phyloP scores from a whole-genome alignment of 2,888 invertebrate genomes.

The Pherbina coryleti region DNA sequence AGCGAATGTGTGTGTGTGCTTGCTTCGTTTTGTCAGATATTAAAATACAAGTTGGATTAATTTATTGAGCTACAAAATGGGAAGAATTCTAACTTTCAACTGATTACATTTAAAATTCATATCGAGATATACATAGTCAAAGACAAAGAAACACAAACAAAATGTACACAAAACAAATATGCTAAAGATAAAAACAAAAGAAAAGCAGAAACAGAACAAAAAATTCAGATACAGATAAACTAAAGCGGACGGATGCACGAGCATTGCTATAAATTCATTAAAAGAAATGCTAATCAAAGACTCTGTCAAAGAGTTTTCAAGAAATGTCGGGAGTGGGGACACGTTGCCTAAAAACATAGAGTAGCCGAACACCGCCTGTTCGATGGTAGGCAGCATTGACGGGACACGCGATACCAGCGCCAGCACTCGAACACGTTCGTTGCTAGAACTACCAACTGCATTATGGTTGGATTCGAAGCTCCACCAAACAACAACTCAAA shows the following conservation, averaged over 20 bases:
- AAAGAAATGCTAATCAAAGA: conserved; percentile 25
- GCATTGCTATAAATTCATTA: conserved; percentile 8
- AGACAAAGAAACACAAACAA: neutral
- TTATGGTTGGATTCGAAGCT: neutral
- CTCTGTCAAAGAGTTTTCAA: neutral
- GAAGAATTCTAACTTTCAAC: conserved; percentile 10
- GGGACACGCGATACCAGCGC: neutral
- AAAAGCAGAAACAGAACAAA: neutral
- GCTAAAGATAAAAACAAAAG: conserved; percentile 12
- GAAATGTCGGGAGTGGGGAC: neutral
- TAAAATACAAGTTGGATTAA: conserved; percentile 12
- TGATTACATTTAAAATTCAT: conserved; percentile 37
- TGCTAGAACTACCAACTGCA: neutral
- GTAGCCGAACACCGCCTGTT: neutral
- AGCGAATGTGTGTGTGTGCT: neutral
- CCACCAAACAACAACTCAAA: conserved; percentile 10
- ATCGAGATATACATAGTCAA: neutral
- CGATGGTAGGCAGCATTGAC: neutral
- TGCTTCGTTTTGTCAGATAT: neutral
- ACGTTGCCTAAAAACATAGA: neutral
- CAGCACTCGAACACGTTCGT: neutral
- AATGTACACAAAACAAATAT: conserved; percentile 27
- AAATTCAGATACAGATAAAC: neutral
- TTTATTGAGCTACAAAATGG: conserved; percentile 24
- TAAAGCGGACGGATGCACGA: conserved; percentile 2